A percentile compares a stretch with the other conserved stretches of the same genome.
These are phyloP conservation scores for Serripes groenlandicus DNA, from an alignment of 2,888 invertebrate genomes.

Conservation along the genomic window DNA sequence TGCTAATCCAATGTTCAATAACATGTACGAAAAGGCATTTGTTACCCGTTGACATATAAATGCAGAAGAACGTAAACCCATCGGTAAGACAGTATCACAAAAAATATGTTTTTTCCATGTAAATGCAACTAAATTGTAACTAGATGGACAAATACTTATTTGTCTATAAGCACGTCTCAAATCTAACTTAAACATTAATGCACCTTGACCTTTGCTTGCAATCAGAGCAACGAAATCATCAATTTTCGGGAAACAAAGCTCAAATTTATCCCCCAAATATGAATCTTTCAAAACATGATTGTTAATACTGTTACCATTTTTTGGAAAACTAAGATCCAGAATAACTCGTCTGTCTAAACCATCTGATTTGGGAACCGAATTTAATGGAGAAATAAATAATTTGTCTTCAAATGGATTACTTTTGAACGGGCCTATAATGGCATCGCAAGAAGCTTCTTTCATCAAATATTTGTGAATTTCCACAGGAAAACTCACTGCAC, in stretches of 20 bases:
- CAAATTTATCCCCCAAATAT: not conserved
- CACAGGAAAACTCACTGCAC: not conserved
- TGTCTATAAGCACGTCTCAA: not conserved
- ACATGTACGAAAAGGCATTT: constrained; percentile 25
- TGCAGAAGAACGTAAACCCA: constrained; percentile 34
- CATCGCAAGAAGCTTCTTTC: not conserved
- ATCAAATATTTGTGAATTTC: not conserved
- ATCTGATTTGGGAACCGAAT: not conserved
- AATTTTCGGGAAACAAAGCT: not conserved
- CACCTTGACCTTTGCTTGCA: not conserved
- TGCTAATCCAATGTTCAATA: constrained; percentile 15
- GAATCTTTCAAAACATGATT: not conserved
- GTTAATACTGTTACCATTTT: not conserved
- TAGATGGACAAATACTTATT: constrained; percentile 3
- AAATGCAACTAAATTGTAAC: not conserved
- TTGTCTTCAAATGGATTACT: not conserved
- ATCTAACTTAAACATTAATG: not conserved
- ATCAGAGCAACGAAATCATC: not conserved
- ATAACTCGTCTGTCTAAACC: not conserved
- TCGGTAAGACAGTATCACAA: constrained; percentile 4
- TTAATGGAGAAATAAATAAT: not conserved
- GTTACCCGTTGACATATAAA: constrained; percentile 36
- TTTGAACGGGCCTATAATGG: not conserved
- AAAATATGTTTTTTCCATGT: not conserved
- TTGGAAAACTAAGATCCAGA: constrained; percentile 3